Conservation (phyloP, 2,797 vertebrate species). For the Rallus crepitans region DNA sequence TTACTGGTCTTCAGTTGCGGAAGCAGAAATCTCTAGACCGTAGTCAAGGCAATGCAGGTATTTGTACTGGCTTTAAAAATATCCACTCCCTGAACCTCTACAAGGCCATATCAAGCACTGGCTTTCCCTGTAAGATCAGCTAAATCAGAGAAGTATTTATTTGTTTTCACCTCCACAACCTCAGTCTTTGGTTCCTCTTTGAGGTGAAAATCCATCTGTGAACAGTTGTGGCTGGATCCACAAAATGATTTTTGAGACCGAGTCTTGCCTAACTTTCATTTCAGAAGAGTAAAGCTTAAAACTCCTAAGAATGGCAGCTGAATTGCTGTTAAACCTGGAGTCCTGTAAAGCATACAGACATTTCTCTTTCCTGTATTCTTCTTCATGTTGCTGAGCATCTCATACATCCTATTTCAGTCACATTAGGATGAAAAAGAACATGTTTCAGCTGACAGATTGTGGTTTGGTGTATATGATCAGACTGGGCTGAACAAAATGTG, state of each 20-base stretch:
- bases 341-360: background rate
- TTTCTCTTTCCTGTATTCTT: background rate
- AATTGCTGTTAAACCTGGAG: background rate
- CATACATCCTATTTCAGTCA: background rate
- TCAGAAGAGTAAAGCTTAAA: background rate
- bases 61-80: constrained; percentile 36
- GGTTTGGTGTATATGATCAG: no score
- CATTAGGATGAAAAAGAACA: background rate
- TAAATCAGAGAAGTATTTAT: background rate
- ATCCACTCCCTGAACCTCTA: background rate
- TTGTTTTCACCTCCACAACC: background rate
- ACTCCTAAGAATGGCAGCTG: background rate
- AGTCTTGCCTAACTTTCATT: background rate
- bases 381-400: background rate
- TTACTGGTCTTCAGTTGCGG: background rate
- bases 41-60: background rate
- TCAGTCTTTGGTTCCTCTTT: background rate
- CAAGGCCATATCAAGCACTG: background rate
- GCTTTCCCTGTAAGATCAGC: background rate
- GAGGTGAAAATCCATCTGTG: background rate
- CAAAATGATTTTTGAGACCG: background rate
- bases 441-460: background rate
- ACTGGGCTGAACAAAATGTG: accelerated
- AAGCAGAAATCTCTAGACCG: background rate
- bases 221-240: background rate